A percentile compares a stretch with the other conserved stretches of the same genome.
phyloP scores from a whole-genome alignment of 2,113 vertebrate genomes.

The Piprites chloris region DNA sequence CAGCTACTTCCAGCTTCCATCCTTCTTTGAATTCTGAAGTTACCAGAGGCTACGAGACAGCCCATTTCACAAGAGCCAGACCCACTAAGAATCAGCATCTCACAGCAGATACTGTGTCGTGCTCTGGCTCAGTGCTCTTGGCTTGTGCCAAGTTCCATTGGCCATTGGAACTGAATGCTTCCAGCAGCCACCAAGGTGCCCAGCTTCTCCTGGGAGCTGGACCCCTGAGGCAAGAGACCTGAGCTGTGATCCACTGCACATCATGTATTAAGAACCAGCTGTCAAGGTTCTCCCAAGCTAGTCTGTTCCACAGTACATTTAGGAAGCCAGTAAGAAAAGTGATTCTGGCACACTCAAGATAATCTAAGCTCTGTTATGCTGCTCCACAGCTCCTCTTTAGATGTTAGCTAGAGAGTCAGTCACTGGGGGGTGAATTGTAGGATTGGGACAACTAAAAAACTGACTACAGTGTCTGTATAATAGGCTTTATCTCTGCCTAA shows the following conservation, averaged over 20 bases:
- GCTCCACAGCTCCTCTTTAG: neutral
- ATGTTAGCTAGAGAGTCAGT: neutral
- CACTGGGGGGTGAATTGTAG: neutral
- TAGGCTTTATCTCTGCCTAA: neutral
- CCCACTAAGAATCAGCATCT: neutral
- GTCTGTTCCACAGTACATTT: neutral
- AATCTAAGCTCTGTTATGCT: neutral
- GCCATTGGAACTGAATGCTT: neutral
- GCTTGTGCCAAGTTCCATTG: too few species aligned
- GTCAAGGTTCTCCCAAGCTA: neutral
- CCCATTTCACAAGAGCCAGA: neutral
- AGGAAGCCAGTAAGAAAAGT: neutral
- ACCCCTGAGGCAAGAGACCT: neutral
- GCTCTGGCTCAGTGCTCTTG: rapidly evolving
- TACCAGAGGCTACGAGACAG: neutral
- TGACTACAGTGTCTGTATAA: neutral
- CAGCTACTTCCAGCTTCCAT: neutral
- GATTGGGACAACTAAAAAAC: neutral
- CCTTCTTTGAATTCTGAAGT: neutral
- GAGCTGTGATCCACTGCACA: neutral
- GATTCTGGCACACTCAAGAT: neutral
- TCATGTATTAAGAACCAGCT: neutral
- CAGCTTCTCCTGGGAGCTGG: neutral
- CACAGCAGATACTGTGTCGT: rapidly evolving
- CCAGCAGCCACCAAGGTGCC: neutral